Evolutionary conservation across 1,140 invertebrate species (phyloP), one percentile per base, ranked within the genome.

Genomic region (Idris sp.): DNA sequence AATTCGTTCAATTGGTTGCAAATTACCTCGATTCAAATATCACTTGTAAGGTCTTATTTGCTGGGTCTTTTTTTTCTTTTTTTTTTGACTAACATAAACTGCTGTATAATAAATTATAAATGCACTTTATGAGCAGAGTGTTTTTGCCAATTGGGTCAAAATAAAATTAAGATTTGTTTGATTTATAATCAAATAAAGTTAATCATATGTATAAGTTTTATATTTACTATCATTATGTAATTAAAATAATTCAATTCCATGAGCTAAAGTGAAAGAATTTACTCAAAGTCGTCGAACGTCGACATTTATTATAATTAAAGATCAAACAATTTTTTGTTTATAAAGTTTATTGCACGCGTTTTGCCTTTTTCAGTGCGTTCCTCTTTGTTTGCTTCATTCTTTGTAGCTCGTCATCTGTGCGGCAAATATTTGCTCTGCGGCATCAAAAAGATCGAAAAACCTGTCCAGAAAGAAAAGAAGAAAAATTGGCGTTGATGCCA

Each of bases 381-480:
- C 14, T 25, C 46, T 40, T 31, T 64, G 56, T 67, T 58, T 68
- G 15, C 64, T 54, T 59, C 64, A 53, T 75, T 69, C 43, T 64
- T 58, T 51, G 49, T 25, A 62, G 64, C 41, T 68, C 64, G 62
- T 77, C 68, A 61, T 67, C 67, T 49, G 36, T 26, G 46, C 58
- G 31, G 51, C 62, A 77, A 79, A 79, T 79, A 81, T 81, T 81
- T 79, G 77, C 48, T 76, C 73, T 74, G 73, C 36, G 77, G 73
- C 73, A 75, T 75, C 49, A 68, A 68, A 65, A 73, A 69, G 68
- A 58, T 75, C 68, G 61, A 61, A 76, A 75, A 75, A 67, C 68
- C 51, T 43, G 49, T 43, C 53, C 31, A 67, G 65, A 67, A 75
- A 62, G 31, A 44, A 40, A 54, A 41, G 53, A 75, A 61, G 67